Base-by-base conservation (phyloP, 2,888 invertebrate species). In the Copidosoma aretas region DNA sequence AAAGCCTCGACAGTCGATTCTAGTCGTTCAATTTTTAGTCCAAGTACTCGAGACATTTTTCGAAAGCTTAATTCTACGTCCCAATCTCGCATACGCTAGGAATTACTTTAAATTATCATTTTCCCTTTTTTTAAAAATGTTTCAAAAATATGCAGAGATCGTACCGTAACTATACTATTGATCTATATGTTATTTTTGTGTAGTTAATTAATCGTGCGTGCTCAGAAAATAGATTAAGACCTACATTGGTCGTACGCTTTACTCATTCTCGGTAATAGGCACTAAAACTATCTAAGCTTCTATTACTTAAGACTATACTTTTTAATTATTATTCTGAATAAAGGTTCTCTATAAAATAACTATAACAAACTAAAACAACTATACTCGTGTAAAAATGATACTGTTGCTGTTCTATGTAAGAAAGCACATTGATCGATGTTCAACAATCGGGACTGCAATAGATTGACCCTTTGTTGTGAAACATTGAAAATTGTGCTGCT, bases 401-500 rank as follows among this genome's bases (percentile, higher is more conserved):
- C 19, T 21, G 43, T 32, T 32, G 8, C 32, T 32, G 32, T 25
- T 62, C 58, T 66, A 61, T n/a, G 60, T 32, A 51, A 64, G 71
- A 59, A 69, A 65, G 65, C 67, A 57, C 71, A 72, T 56, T 65
- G 24, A 53, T 70, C 69, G 71, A 72, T 72, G 71, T 51, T 32
- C 67, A 53, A 60, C 43, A 43, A 61, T 64, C 61, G 61, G 59
- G 60, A 67, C 67, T 61, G 71, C 54, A 58, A 68, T 69, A 68
- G 14, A 59, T 60, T 64, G 60, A 58, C 46, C 57, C 54, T 71
- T 68, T 68, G 21, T 60, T 59, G 43, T 67, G 57, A 64, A 32
- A 49, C 71, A 72, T 70, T 67, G 61, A 72, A 64, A 67, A 70
- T 69, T 72, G 71, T 64, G 62, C 67, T 69, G 71, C 69, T 69